Evolutionary conservation across 2,888 invertebrate species (phyloP).

Genomic region (Eueremaeus valkanovi): DNA sequence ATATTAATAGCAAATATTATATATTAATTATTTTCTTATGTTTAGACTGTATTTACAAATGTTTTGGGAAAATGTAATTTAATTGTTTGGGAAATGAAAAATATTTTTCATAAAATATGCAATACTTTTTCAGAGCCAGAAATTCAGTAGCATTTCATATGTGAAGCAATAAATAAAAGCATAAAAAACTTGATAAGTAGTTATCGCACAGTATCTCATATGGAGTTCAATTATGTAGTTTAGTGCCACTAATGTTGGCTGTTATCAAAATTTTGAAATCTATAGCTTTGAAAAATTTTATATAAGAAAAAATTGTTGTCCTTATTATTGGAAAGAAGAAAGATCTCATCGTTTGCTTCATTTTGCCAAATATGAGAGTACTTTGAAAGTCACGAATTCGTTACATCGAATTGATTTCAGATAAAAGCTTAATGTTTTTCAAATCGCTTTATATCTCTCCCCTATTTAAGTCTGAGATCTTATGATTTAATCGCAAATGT

Average conservation of each 20-base stretch:
- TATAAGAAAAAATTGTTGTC: neutral
- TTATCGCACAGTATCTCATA: neutral
- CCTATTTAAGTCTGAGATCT: no score
- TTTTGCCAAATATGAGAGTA: neutral
- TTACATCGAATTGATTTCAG: conserved; percentile 11
- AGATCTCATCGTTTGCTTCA: conserved; percentile 12
- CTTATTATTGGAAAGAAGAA: conserved; percentile 3
- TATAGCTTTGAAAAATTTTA: conserved; percentile 1
- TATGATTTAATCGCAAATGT: conserved; percentile 1
- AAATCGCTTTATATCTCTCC: conserved; percentile 1
- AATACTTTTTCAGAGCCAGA: no score
- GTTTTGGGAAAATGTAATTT: conserved; percentile 9
- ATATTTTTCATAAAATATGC: no score
- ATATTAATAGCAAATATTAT: no score
- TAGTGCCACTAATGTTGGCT: conserved; percentile 5
- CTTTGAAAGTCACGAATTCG: conserved; percentile 21
- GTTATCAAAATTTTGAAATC: no score
- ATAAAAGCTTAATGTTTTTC: conserved; percentile 2
- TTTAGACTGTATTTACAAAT: neutral
- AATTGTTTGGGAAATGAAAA: neutral
- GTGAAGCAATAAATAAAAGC: conserved; percentile 15
- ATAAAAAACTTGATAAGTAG: conserved; percentile 3
- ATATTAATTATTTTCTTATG: no score
- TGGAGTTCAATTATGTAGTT: conserved; percentile 7
- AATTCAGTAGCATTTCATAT: conserved; percentile 22